Base-by-base conservation (phyloP, 1,140 invertebrate genomes). In the Portunus trituberculatus region DNA sequence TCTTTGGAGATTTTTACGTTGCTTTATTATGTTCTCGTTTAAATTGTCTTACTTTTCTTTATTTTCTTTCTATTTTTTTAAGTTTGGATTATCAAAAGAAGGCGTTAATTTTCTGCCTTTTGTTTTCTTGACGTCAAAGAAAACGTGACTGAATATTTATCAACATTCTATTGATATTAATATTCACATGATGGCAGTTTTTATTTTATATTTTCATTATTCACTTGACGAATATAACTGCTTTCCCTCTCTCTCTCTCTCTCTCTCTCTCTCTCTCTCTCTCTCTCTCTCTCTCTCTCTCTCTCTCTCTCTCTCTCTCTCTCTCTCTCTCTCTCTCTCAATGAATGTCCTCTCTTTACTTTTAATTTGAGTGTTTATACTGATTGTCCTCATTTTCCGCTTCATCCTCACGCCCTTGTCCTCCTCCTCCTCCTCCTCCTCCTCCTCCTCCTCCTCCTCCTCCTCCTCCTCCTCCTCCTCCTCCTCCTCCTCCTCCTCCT, bases 281-380 rank as follows among this genome's bases (percentile, higher is more conserved):
- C 39, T 39, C 39, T 39, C 39, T 39, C 39, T 39, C 39, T 39
- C 39, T 39, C 39, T 39, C 39, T 39, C 39, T 39, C 39, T 39
- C 39, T 39, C 39, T 39, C 39, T 39, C 39, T 39, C 39, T 59
- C 52, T 59, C 20, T 59, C 20, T 20, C 52, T 20, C 12, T 59
- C 12, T 59, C 20, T 59, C 20, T 12, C 20, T 31, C 14, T 88
- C 28, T 88, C 86, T 88, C 29, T 29, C 32, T 16, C 0, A 20
- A 59, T 76, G 20, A 1, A 25, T 76, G n/a, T n/a, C 67, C 67
- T 76, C n/a, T 25, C 67, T 76, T 76, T 20, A 76, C 67, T 76
- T 88, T 88, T 88, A 25, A 10, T 89, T 52, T 89, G 39, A 76
- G 20, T 45, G 39, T 89, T 89, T 89, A 89, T 89, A 89, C 87